phyloP scores from a whole-genome alignment of 2,888 invertebrate species.

The Synergus laeviventris region DNA sequence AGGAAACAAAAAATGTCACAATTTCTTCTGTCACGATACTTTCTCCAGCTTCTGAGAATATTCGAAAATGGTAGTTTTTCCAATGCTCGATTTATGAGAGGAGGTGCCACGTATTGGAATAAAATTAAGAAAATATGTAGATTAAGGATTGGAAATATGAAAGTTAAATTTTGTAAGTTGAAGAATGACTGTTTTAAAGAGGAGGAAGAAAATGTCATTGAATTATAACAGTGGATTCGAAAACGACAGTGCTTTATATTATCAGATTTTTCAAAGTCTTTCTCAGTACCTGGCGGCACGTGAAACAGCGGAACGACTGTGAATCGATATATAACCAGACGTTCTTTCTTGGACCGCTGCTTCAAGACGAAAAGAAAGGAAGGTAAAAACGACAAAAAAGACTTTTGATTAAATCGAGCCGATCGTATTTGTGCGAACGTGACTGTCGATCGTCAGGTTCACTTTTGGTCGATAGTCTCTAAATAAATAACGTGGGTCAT shows the following conservation, averaged over 20 bases:
- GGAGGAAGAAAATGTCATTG: background rate
- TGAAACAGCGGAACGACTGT: conserved; percentile 35
- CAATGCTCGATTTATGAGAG: no score
- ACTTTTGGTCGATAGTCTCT: conserved; percentile 63
- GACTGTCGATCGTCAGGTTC: conserved; percentile 65
- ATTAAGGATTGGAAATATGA: no score
- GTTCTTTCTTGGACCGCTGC: conserved; percentile 10
- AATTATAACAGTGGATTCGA: background rate
- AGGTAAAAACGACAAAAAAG: conserved; percentile 28
- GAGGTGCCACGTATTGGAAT: no score
- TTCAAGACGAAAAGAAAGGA: conserved; percentile 27
- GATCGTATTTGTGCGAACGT: conserved; percentile 71
- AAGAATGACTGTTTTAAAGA: background rate
- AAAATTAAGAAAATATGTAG: no score
- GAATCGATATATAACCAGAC: conserved; percentile 39
- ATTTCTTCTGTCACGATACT: no score
- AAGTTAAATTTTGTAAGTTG: no score
- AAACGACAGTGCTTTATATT: background rate
- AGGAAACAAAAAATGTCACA: background rate
- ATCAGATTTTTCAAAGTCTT: background rate
- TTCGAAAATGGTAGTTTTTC: no score
- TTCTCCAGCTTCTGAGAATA: no score
- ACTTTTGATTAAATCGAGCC: conserved; percentile 64
- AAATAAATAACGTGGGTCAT: conserved; percentile 66
- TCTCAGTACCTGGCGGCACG: conserved; percentile 5